Conservation (phyloP, 2,113 vertebrate genomes). For the Smithornis capensis region DNA sequence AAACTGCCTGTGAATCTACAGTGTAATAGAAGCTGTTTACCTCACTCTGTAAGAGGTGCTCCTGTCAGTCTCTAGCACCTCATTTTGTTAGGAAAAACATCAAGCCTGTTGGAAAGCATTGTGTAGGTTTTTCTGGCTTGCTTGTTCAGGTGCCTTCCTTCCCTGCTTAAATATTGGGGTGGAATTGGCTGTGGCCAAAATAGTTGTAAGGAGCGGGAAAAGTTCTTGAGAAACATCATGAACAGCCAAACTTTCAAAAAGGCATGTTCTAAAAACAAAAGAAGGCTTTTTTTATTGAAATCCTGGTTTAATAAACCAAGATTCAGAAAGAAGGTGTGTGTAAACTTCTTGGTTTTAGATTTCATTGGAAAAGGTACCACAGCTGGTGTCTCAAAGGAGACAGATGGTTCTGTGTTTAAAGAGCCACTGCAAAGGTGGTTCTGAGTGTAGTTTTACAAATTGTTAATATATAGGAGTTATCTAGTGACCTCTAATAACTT, state of each 20-base stretch:
- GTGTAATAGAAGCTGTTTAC: slow-evolving; percentile 55
- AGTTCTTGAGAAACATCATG: not conserved
- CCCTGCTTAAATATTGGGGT: not conserved
- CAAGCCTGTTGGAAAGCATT: slow-evolving; percentile 28
- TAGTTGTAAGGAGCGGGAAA: not conserved
- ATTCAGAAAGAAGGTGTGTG: not conserved
- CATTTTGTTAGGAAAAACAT: slow-evolving; percentile 49
- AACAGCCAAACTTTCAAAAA: not conserved
- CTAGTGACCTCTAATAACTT: not conserved
- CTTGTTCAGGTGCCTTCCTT: slow-evolving; percentile 57
- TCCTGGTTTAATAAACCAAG: not conserved
- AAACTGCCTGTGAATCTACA: slow-evolving; percentile 30
- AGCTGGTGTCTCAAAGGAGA: not conserved
- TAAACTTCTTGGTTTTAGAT: not conserved
- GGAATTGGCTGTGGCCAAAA: slow-evolving; percentile 21
- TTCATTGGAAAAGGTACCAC: not conserved
- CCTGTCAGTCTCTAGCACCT: slow-evolving; percentile 47
- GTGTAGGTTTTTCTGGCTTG: slow-evolving; percentile 41
- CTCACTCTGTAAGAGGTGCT: slow-evolving; percentile 1
- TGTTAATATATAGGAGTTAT: not conserved
- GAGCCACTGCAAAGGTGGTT: not conserved
- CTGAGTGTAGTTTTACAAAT: not conserved
- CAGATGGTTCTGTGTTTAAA: not conserved
- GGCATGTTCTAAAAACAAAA: slow-evolving; percentile 31
- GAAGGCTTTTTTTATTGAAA: not conserved